Percentiles rank a stretch among this genome's conserved stretches.
Conservation (phyloP, 2,797 vertebrate species). For the Clarias laeviceps region DNA sequence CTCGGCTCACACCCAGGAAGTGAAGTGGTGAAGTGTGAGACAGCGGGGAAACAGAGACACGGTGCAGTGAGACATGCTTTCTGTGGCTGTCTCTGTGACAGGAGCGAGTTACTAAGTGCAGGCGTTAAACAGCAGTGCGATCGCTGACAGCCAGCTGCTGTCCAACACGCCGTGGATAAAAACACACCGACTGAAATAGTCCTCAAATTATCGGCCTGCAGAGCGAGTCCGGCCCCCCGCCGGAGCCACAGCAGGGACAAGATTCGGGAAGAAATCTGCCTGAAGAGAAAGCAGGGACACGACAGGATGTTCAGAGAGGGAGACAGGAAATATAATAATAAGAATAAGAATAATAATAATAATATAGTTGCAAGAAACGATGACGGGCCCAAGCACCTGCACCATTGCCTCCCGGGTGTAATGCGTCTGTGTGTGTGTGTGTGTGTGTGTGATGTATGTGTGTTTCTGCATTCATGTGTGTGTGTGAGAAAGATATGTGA, state of each 20-base stretch:
- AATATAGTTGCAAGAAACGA: too few relatives aligned
- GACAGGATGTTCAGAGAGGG: not conserved
- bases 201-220: constrained; percentile 16
- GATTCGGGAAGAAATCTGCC: not conserved
- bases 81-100: not conserved
- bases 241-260: not conserved
- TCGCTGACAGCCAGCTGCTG: constrained; percentile 15
- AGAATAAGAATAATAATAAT: constrained; percentile 6
- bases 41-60: not conserved
- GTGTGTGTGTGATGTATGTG: too few relatives aligned
- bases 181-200: constrained; percentile 16
- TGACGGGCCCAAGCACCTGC: too few relatives aligned
- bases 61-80: not conserved
- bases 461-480: too few relatives aligned
- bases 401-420: too few relatives aligned
- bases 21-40: constrained; percentile 5
- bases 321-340: not conserved
- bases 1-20: not conserved
- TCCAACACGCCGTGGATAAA: not conserved
- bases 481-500: too few relatives aligned
- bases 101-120: constrained; percentile 6
- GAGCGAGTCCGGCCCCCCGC: not conserved
- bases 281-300: not conserved
- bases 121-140: not conserved
- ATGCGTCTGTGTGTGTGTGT: too few relatives aligned